Evolutionary conservation across 2,797 vertebrate genomes (phyloP).

Genomic region (Syndactyla subalaris): DNA sequence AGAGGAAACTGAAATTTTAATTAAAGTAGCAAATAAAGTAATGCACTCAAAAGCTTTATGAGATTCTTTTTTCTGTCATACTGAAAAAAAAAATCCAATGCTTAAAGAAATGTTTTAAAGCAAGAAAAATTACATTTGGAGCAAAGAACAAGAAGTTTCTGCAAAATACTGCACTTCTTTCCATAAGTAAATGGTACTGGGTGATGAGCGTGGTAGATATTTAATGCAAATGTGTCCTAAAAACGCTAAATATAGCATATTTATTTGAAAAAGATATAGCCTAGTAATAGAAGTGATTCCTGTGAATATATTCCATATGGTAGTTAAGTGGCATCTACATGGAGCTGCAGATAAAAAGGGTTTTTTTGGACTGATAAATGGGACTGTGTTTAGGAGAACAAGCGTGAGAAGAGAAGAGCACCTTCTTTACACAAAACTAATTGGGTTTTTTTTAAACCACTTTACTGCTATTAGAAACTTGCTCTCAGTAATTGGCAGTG

Average conservation of each 20-base stretch:
- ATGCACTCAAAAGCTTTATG: slow-evolving; percentile 51
- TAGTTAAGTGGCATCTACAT: not conserved
- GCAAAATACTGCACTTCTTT: not conserved
- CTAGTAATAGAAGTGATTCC: not conserved
- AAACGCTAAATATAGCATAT: not conserved
- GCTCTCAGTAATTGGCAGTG: not conserved
- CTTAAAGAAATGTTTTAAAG: slow-evolving; percentile 16
- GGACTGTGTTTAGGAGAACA: not conserved
- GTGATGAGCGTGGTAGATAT: not conserved
- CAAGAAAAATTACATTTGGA: slow-evolving; percentile 9
- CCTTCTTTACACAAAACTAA: not conserved
- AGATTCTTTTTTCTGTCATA: slow-evolving; percentile 7
- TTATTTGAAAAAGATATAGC: slow-evolving; percentile 23
- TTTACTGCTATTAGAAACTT: not conserved
- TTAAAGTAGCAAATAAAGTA: slow-evolving; percentile 71
- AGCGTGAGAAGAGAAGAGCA: not conserved
- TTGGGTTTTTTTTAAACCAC: not conserved
- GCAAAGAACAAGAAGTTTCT: slow-evolving; percentile 2
- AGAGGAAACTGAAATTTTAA: slow-evolving; percentile 74
- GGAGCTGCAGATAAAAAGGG: not conserved
- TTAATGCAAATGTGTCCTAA: not conserved
- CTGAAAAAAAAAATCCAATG: not conserved
- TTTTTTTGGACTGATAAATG: not conserved
- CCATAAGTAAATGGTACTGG: not conserved
- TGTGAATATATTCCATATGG: not conserved